phyloP scores from a whole-genome alignment of 2,113 vertebrate genomes.

The Callithrix jacchus region DNA sequence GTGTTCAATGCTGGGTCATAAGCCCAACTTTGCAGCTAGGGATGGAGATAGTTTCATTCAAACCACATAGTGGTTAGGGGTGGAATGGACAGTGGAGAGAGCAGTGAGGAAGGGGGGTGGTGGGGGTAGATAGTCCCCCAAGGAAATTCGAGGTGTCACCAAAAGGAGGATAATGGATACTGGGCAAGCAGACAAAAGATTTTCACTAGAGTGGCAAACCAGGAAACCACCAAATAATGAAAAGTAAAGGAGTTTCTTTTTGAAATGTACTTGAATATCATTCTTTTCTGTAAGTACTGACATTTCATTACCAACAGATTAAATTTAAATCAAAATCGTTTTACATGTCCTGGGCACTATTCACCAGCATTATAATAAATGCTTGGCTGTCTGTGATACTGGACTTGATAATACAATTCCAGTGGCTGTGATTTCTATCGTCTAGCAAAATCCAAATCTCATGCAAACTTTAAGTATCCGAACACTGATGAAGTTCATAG shows the following conservation, averaged over 20 bases:
- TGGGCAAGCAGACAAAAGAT: background rate
- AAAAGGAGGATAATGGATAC: background rate
- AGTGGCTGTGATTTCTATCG: background rate
- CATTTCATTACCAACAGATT: conserved; percentile 23
- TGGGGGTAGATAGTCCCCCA: background rate
- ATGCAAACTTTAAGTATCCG: background rate
- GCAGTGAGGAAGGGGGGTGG: background rate
- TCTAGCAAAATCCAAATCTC: background rate
- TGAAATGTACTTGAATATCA: background rate
- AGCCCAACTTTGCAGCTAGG: background rate
- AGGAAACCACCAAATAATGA: background rate
- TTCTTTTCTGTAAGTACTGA: background rate
- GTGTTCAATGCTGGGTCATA: background rate
- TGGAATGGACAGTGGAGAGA: background rate
- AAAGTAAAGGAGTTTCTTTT: conserved; percentile 6
- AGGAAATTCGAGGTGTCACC: background rate
- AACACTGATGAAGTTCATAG: background rate
- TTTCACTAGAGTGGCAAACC: background rate
- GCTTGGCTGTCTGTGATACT: background rate
- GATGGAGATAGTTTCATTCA: background rate
- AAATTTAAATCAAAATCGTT: conserved; percentile 45
- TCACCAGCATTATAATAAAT: background rate
- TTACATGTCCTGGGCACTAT: background rate
- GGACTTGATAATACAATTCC: background rate
- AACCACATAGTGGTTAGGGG: background rate